Conservation (phyloP, 2,888 invertebrate genomes). For the Dolomedes plantarius region DNA sequence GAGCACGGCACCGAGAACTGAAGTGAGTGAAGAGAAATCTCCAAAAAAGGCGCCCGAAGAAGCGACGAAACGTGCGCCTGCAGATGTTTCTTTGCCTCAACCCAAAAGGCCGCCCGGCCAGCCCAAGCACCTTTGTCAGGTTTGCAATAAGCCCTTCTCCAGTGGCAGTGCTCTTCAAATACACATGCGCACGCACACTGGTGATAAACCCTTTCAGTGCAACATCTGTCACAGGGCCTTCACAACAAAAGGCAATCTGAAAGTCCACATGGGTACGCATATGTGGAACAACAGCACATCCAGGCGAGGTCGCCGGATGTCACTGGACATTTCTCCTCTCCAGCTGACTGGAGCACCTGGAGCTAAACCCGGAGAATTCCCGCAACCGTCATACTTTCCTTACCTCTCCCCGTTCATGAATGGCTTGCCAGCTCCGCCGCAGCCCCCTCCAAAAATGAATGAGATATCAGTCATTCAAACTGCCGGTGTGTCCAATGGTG, state of each 20-base stretch:
- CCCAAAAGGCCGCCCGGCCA: slow-evolving; percentile 71
- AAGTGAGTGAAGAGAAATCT: slow-evolving; percentile 15
- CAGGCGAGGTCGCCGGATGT: slow-evolving; percentile 95
- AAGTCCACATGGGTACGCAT: slow-evolving; percentile 98
- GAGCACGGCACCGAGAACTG: slow-evolving; percentile 19
- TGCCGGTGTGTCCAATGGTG: slow-evolving; percentile 56
- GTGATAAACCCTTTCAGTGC: slow-evolving; percentile 97
- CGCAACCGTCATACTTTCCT: slow-evolving; percentile 49
- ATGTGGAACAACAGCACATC: slow-evolving; percentile 98
- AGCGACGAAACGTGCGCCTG: slow-evolving; percentile 12
- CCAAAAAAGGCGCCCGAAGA: slow-evolving; percentile 28
- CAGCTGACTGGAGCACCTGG: slow-evolving; percentile 28
- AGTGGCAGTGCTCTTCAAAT: slow-evolving; percentile 98
- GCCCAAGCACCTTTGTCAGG: slow-evolving; percentile 94
- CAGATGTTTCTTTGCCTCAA: slow-evolving; percentile 79
- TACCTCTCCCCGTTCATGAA: slow-evolving; percentile 62
- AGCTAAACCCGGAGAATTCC: slow-evolving; percentile 65
- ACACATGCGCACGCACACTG: slow-evolving; percentile 99
- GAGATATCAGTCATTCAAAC: slow-evolving; percentile 72
- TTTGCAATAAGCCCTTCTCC: slow-evolving; percentile 99
- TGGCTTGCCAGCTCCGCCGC: slow-evolving; percentile 37
- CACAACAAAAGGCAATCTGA: slow-evolving; percentile 97
- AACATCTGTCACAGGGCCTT: slow-evolving; percentile 96
- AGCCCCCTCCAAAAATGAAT: slow-evolving; percentile 66
- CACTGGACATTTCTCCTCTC: slow-evolving; percentile 87